Evolutionary conservation across 1,140 invertebrate genomes (phyloP).

Genomic region (Drosophila melanica): DNA sequence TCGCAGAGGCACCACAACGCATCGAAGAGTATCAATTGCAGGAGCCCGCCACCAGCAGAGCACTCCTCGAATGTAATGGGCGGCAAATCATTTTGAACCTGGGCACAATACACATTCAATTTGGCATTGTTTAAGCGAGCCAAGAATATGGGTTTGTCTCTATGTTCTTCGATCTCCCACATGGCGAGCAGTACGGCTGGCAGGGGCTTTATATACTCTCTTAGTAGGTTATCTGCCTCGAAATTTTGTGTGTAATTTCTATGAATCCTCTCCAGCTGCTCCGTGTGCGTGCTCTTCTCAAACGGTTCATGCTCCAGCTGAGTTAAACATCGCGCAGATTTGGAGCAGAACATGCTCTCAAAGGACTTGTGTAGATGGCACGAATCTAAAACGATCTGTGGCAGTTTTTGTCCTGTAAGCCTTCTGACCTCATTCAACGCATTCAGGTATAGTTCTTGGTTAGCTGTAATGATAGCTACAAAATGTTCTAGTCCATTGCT

Average conservation of each 20-base stretch:
- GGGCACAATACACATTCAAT: constrained; percentile 13
- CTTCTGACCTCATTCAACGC: constrained; percentile 12
- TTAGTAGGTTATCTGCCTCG: background rate
- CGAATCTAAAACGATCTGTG: constrained; percentile 12
- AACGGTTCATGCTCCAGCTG: constrained; percentile 2
- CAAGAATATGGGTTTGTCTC: constrained; percentile 18
- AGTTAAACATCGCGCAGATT: constrained; percentile 5
- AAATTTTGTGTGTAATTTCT: constrained; percentile 12
- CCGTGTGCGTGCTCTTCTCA: background rate
- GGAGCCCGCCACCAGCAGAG: constrained; percentile 12
- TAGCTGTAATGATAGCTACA: constrained; percentile 27
- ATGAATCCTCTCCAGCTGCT: constrained; percentile 1
- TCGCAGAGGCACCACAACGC: constrained; percentile 25
- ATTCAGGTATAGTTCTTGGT: background rate
- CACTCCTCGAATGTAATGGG: constrained; percentile 38
- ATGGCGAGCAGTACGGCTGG: constrained; percentile 20
- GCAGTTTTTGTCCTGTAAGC: constrained; percentile 7
- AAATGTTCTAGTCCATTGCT: constrained; percentile 29
- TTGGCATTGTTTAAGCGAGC: constrained; percentile 18
- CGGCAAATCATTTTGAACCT: constrained; percentile 36
- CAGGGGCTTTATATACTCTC: background rate
- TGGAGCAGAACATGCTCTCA: constrained; percentile 17
- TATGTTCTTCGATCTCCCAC: constrained; percentile 34
- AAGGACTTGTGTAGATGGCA: constrained; percentile 18
- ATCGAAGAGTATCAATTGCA: constrained; percentile 40